A percentile compares a stretch with the other conserved stretches of the same genome.
Conservation (phyloP, 2,113 vertebrate genomes). For the Bubo scandiacus region DNA sequence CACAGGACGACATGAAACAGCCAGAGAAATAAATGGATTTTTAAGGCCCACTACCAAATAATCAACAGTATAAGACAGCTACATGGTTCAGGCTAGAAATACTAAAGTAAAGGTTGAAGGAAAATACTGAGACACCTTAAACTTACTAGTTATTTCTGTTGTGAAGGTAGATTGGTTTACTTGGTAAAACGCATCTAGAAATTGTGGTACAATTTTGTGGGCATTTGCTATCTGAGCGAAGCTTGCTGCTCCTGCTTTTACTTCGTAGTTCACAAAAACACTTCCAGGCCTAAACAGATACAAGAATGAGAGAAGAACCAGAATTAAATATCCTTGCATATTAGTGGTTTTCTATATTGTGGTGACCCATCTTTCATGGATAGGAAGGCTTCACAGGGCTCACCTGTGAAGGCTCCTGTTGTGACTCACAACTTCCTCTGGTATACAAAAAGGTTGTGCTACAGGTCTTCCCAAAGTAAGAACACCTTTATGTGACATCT, state of each 20-base stretch:
- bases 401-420: not conserved
- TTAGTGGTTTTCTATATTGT: not conserved
- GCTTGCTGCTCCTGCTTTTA: slow-evolving; percentile 17
- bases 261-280: slow-evolving; percentile 51
- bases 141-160: slow-evolving; percentile 29
- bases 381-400: not conserved
- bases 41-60: not conserved
- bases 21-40: not conserved
- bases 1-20: not conserved
- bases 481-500: not conserved
- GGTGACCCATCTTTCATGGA: not conserved
- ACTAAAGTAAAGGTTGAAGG: not conserved
- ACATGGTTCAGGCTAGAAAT: not conserved
- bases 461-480: not conserved
- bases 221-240: slow-evolving; percentile 14
- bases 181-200: slow-evolving; percentile 19
- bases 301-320: not conserved
- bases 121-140: not conserved
- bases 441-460: not conserved
- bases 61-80: not conserved
- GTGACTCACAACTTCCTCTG: not conserved
- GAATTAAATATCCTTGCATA: not conserved
- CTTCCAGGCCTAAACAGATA: slow-evolving; percentile 70
- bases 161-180: slow-evolving; percentile 27
- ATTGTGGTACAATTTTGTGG: not conserved